phyloP scores from a whole-genome alignment of 2,113 vertebrate species.

The Nesospiza acunhae region DNA sequence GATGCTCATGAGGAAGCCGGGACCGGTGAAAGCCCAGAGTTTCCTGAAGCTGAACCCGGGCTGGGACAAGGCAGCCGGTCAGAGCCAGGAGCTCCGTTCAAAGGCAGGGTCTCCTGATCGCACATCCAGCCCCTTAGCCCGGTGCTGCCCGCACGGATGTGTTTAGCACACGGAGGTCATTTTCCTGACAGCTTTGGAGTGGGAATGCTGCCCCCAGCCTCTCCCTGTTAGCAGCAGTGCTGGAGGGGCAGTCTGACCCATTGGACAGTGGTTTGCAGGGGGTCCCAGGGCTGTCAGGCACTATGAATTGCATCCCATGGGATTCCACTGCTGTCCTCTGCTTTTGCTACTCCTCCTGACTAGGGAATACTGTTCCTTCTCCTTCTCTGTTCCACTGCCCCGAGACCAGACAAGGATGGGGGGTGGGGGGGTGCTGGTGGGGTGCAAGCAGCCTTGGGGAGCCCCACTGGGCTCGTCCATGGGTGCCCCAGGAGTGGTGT shows the following conservation, averaged over 20 bases:
- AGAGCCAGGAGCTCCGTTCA: background rate
- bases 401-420: rapidly evolving
- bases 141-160: rapidly evolving
- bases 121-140: too few species aligned
- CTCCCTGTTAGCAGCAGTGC: background rate
- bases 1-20: slow-evolving; percentile 84
- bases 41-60: slow-evolving; percentile 77
- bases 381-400: background rate
- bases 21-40: slow-evolving; percentile 72
- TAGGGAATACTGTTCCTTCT: background rate
- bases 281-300: background rate
- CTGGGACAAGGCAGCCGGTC: slow-evolving; percentile 25
- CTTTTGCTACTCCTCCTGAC: background rate
- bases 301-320: background rate
- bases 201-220: background rate
- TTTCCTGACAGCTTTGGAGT: background rate
- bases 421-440: too few species aligned
- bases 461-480: background rate
- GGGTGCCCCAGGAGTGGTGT: background rate
- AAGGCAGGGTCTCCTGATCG: background rate
- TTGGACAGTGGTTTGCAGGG: too few species aligned
- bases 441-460: background rate
- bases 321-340: background rate
- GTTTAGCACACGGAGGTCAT: rapidly evolving
- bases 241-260: background rate